Base-by-base conservation (phyloP, 1,140 invertebrate species). In the Papilio helenus region DNA sequence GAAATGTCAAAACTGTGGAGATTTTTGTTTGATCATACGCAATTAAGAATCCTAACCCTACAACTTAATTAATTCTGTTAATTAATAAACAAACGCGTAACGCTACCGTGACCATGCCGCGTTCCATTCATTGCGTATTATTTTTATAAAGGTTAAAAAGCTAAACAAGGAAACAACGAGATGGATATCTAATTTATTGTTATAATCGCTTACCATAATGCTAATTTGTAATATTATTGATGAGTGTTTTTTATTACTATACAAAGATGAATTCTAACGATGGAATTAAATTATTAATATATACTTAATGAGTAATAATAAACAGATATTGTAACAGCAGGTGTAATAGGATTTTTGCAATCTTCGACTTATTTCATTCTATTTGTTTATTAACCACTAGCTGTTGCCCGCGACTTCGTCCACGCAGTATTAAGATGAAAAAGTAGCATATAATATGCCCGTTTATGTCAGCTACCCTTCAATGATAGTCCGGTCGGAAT, bases 131-230 rank as follows among this genome's bases (percentile, higher is more conserved):
- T 29, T 26, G 26, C 61, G 58, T 61, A 61, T 20, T n/a, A 26
- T 23, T 61, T 68, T 68, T 68, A 68, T 68, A 68, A 68, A 68
- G 61, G 61, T 68, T 68, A 68, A 68, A 29, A 68, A 26, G 61
- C 26, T 29, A 26, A 26, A 61, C 26, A 68, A 68, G 61, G 61
- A 68, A 68, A 68, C 34, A 68, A 68, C 61, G 61, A 26, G 61
- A 68, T 68, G 26, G 61, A 68, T 68, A 68, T 68, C 26, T 68
- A 68, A 68, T 68, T 68, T 68, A 68, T 68, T 34, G 26, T 68
- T 68, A 68, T 68, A 68, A 68, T 34, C 61, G 26, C 16, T 29
- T 68, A 34, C 23, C 61, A 68, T 68, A 68, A 68, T 68, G 61
- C 26, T 68, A 68, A 68, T 29, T 68, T 68, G 23, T 68, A 68